A percentile compares a stretch with the other conserved stretches of the same genome.
Conservation (phyloP, 2,113 vertebrate genomes). For the Taurulus bubalis region DNA sequence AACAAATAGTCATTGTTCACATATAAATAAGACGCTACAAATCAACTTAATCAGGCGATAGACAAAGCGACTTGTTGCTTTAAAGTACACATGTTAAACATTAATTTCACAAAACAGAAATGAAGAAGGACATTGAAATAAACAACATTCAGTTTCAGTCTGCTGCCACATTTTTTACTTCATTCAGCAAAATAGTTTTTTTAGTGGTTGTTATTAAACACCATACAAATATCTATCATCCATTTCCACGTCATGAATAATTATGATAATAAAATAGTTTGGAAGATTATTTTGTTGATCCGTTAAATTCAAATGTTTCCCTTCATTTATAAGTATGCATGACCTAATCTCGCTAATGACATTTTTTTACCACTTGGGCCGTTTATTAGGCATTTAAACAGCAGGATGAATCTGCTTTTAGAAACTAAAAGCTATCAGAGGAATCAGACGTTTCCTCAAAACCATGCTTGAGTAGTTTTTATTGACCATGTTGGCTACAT, state of each 20-base stretch:
- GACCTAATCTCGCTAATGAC: neutral
- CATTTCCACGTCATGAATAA: neutral
- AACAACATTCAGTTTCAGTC: neutral
- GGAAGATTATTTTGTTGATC: neutral
- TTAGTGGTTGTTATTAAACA: too few relatives aligned
- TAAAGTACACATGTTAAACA: neutral
- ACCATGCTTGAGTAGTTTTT: neutral
- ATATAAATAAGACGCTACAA: neutral
- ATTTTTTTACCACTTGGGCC: neutral
- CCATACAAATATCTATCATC: neutral
- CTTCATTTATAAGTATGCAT: neutral
- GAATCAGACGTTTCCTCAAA: neutral
- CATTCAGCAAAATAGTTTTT: neutral
- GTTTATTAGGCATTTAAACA: neutral
- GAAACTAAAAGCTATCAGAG: neutral
- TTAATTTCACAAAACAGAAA: neutral
- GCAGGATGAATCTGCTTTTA: constrained; percentile 6
- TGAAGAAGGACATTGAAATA: neutral
- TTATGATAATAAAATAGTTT: neutral
- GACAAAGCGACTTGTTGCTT: neutral
- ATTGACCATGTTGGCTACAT: neutral
- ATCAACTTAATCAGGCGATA: neutral
- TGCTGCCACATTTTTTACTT: neutral
- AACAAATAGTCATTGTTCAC: neutral
- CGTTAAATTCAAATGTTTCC: neutral